Conservation (phyloP, 2,797 vertebrate species). For the Esox lucius region DNA sequence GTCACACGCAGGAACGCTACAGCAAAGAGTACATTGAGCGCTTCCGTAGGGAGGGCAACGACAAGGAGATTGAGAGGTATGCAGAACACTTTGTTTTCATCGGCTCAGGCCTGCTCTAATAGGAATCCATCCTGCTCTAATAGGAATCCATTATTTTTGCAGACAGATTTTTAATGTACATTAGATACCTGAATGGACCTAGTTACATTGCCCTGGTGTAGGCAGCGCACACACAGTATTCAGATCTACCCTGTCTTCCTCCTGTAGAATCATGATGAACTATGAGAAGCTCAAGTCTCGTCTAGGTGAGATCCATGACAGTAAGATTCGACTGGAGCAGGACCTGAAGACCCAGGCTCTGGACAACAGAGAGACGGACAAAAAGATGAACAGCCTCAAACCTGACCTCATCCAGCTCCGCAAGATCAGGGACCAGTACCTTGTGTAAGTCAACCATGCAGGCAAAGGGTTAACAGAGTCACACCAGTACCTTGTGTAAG, state of each 20-base stretch:
- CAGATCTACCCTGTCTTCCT: background rate
- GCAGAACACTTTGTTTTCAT: background rate
- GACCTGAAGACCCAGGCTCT: constrained; percentile 93
- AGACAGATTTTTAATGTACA: background rate
- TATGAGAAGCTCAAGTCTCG: constrained; percentile 94
- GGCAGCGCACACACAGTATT: background rate
- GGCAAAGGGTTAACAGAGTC: background rate
- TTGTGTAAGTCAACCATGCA: constrained; percentile 81
- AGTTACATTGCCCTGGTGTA: background rate
- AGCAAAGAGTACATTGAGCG: constrained; percentile 88
- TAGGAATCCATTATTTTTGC: background rate
- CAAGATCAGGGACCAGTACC: constrained; percentile 94
- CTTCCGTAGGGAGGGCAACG: constrained; percentile 83
- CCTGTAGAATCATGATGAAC: constrained; percentile 88
- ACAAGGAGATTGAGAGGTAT: constrained; percentile 88
- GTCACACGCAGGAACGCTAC: constrained; percentile 86
- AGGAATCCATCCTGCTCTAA: background rate
- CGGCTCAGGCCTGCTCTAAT: background rate
- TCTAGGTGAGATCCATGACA: constrained; percentile 94
- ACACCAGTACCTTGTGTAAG: background rate
- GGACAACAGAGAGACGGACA: constrained; percentile 94
- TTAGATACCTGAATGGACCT: background rate
- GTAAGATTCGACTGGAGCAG: constrained; percentile 90
- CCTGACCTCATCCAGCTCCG: constrained; percentile 95
- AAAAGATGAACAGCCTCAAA: constrained; percentile 97